phyloP scores from a whole-genome alignment of 2,888 invertebrate genomes.

The Spodoptera littoralis region DNA sequence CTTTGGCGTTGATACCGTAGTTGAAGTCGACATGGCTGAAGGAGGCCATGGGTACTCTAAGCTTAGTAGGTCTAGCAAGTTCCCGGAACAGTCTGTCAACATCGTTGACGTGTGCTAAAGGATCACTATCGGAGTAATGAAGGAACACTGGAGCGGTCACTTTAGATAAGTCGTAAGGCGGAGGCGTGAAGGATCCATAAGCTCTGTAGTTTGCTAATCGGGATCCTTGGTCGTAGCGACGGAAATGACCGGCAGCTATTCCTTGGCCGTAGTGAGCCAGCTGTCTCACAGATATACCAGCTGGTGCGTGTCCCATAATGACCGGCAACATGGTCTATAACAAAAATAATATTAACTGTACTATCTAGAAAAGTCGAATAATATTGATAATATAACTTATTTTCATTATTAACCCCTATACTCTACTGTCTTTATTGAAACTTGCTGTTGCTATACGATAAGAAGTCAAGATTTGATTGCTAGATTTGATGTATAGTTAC shows the following conservation, averaged over 20 bases:
- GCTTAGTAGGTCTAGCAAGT: slow-evolving; percentile 87
- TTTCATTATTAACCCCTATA: too few species aligned
- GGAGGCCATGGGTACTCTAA: slow-evolving; percentile 85
- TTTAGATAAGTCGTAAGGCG: slow-evolving; percentile 88
- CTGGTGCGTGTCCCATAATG: slow-evolving; percentile 91
- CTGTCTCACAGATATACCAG: slow-evolving; percentile 91
- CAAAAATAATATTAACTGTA: slow-evolving; percentile 1
- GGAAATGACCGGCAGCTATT: slow-evolving; percentile 85
- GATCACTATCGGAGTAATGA: slow-evolving; percentile 91
- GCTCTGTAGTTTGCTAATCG: slow-evolving; percentile 80
- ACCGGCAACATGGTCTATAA: slow-evolving; percentile 91
- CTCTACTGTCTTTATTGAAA: too few species aligned
- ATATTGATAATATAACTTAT: too few species aligned
- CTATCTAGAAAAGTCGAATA: too few species aligned
- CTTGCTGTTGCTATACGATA: too few species aligned
- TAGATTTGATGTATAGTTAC: too few species aligned
- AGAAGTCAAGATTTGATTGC: too few species aligned
- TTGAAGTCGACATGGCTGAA: slow-evolving; percentile 93
- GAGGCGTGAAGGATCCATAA: slow-evolving; percentile 89
- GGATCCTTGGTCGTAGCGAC: slow-evolving; percentile 89
- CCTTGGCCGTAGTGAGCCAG: slow-evolving; percentile 92
- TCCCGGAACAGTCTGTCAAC: slow-evolving; percentile 86
- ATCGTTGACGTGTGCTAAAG: slow-evolving; percentile 88
- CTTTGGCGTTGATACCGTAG: slow-evolving; percentile 90
- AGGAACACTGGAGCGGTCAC: slow-evolving; percentile 90